Evolutionary conservation across 2,888 invertebrate genomes (phyloP).

Genomic region (Augochlorella aurata): DNA sequence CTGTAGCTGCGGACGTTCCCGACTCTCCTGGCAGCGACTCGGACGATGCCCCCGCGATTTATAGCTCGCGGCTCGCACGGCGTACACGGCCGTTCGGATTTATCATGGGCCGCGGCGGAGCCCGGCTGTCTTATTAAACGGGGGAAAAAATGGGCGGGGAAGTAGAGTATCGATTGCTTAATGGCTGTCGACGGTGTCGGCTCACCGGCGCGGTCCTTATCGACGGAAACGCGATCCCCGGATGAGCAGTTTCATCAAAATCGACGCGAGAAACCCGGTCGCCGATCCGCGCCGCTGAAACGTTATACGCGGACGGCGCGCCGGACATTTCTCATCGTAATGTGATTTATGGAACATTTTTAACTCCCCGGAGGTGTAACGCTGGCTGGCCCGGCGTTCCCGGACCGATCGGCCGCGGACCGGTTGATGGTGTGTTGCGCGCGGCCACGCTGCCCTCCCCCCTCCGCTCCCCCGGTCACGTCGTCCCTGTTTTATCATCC

Average conservation of each 20-base stretch:
- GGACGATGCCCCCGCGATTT: slow-evolving; percentile 47
- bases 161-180: not conserved
- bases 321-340: slow-evolving; percentile 76
- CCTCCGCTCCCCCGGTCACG: slow-evolving; percentile 3
- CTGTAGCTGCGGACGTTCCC: slow-evolving; percentile 39
- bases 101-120: slow-evolving; percentile 35
- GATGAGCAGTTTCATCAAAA: slow-evolving; percentile 20
- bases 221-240: slow-evolving; percentile 6
- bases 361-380: slow-evolving; percentile 72
- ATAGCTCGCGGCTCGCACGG: slow-evolving; percentile 40
- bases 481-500: slow-evolving; percentile 40
- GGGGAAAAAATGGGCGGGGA: not conserved
- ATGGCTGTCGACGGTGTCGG: not conserved
- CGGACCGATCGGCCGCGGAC: slow-evolving; percentile 55
- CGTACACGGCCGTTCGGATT: slow-evolving; percentile 43
- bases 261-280: slow-evolving; percentile 29
- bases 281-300: slow-evolving; percentile 31
- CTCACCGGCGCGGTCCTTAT: not conserved
- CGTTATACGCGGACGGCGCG: slow-evolving; percentile 67
- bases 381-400: slow-evolving; percentile 38
- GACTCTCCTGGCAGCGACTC: slow-evolving; percentile 36
- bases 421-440: slow-evolving; percentile 45
- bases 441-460: not conserved
- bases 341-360: slow-evolving; percentile 79
- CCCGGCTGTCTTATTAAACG: slow-evolving; percentile 54